phyloP scores from a whole-genome alignment of 2,797 vertebrate species.

The Siniperca obscura region DNA sequence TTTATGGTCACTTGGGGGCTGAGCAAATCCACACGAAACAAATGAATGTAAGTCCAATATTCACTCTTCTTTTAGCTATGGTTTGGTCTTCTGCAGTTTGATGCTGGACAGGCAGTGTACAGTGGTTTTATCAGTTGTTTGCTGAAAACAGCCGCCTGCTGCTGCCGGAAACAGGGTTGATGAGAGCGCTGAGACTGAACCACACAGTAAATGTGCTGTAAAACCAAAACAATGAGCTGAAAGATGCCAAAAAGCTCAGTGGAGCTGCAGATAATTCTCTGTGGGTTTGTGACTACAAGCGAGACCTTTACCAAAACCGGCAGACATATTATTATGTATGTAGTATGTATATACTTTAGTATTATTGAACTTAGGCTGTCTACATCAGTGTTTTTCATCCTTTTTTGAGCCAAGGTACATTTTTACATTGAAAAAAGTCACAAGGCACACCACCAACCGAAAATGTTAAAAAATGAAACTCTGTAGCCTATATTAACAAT shows the following conservation, averaged over 20 bases:
- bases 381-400: too few relatives aligned
- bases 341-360: too few relatives aligned
- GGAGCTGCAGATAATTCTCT: not conserved
- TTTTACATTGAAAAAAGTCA: too few relatives aligned
- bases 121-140: not conserved
- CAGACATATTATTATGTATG: not conserved
- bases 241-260: not conserved
- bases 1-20: not conserved
- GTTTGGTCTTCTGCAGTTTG: not conserved
- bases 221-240: slow-evolving; percentile 12
- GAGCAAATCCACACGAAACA: not conserved
- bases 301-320: not conserved
- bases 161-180: not conserved
- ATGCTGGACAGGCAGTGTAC: not conserved
- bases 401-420: too few relatives aligned
- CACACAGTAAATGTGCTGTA: too few relatives aligned
- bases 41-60: not conserved
- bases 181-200: not conserved
- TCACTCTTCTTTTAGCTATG: not conserved
- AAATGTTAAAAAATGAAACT: too few relatives aligned
- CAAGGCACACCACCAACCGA: too few relatives aligned
- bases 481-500: too few relatives aligned
- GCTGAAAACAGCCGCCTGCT: not conserved
- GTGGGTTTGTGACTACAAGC: not conserved
- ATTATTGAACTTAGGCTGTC: not conserved